Conservation (phyloP, 2,113 vertebrate species). For the Brachypteracias leptosomus region DNA sequence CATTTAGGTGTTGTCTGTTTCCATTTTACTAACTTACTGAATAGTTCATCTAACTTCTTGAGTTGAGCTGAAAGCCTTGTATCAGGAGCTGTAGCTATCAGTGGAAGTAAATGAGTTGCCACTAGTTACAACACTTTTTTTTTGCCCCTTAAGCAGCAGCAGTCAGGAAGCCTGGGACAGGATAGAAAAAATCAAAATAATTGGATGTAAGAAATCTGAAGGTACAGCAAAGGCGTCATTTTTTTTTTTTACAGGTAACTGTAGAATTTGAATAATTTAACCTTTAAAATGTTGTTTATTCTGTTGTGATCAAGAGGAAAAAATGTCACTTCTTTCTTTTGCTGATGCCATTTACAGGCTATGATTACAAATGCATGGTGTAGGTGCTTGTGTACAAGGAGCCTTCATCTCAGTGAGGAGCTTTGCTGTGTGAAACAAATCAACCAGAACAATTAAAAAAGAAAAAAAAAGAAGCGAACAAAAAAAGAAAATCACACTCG, state of each 20-base stretch:
- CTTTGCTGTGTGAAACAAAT: not conserved
- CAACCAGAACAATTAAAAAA: not conserved
- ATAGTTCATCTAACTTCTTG: slow-evolving; percentile 30
- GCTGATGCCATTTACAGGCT: slow-evolving; percentile 67
- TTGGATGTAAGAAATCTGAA: slow-evolving; percentile 59
- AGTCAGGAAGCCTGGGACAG: slow-evolving; percentile 30
- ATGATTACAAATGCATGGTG: slow-evolving; percentile 60
- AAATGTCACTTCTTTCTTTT: slow-evolving; percentile 74
- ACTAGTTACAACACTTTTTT: slow-evolving; percentile 7
- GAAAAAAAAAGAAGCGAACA: not conserved
- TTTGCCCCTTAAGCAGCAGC: slow-evolving; percentile 14
- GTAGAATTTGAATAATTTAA: slow-evolving; percentile 77
- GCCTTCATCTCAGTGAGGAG: not conserved
- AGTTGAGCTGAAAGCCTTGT: slow-evolving; percentile 23
- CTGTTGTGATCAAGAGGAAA: slow-evolving; percentile 74
- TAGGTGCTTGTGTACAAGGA: slow-evolving; percentile 47
- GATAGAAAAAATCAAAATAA: slow-evolving; percentile 63
- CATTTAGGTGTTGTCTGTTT: slow-evolving; percentile 29
- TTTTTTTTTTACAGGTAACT: slow-evolving; percentile 60
- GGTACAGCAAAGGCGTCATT: slow-evolving; percentile 39
- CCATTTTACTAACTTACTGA: slow-evolving; percentile 29
- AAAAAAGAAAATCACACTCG: not conserved
- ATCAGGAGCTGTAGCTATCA: slow-evolving; percentile 26
- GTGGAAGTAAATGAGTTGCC: slow-evolving; percentile 45
- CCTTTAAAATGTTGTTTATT: slow-evolving; percentile 77